phyloP scores from a whole-genome alignment of 2,888 invertebrate species.

The Phengaris arion region DNA sequence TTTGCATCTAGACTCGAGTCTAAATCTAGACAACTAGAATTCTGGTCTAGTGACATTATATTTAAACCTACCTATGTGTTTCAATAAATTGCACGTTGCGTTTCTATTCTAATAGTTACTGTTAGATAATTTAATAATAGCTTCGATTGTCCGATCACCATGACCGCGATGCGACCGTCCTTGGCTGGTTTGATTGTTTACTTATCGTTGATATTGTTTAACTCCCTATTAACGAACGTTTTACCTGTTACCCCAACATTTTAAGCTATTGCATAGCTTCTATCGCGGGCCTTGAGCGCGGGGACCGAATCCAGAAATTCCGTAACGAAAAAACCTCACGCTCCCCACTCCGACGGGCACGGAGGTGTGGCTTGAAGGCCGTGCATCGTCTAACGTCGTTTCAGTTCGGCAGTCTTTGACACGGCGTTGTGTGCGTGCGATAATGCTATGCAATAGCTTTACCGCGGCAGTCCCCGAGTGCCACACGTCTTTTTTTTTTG shows the following conservation, averaged over 20 bases:
- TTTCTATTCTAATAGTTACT: conserved; percentile 5
- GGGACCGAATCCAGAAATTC: too few species aligned
- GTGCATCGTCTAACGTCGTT: too few species aligned
- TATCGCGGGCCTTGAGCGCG: too few species aligned
- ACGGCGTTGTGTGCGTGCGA: too few species aligned
- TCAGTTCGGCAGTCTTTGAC: too few species aligned
- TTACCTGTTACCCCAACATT: background rate
- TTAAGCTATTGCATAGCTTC: too few species aligned
- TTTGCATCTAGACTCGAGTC: background rate
- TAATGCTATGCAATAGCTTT: too few species aligned
- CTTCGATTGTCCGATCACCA: conserved; percentile 16
- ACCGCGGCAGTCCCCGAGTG: too few species aligned
- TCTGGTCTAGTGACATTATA: background rate
- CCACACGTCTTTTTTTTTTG: too few species aligned
- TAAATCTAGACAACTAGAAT: background rate
- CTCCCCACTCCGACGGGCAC: too few species aligned
- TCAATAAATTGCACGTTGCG: background rate
- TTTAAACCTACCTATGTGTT: background rate
- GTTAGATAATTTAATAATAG: conserved; percentile 20
- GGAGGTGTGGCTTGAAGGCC: too few species aligned
- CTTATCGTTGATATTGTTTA: background rate
- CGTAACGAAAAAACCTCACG: too few species aligned
- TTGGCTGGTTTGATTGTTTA: background rate
- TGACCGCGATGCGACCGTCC: conserved; percentile 25
- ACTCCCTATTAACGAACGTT: background rate